Conservation (phyloP, 2,113 vertebrate species). For the Dasyprocta punctata region DNA sequence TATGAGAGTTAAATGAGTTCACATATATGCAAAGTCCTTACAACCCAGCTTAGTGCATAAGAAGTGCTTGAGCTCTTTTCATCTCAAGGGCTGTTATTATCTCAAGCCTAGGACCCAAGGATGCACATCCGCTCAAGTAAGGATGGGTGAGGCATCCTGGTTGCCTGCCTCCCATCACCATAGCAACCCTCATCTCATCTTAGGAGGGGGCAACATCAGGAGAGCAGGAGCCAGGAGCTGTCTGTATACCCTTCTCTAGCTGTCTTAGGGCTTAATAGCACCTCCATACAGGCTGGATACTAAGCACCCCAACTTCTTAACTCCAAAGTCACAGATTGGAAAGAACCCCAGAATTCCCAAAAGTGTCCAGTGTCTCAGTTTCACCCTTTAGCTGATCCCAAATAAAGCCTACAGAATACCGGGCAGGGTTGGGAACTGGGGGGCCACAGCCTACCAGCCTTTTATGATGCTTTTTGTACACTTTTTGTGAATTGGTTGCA, state of each 20-base stretch:
- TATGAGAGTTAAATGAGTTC: not conserved
- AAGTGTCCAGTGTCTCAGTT: not conserved
- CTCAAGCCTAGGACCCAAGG: not conserved
- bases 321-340: not conserved
- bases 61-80: not conserved
- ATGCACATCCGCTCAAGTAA: not conserved
- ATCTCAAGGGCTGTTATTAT: not conserved
- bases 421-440: not conserved
- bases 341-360: not conserved
- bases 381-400: not conserved
- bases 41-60: not conserved
- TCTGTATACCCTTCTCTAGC: not conserved
- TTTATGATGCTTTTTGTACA: not conserved
- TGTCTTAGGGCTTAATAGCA: not conserved
- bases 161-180: conserved; percentile 41
- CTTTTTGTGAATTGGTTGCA: not conserved
- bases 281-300: not conserved
- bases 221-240: not conserved
- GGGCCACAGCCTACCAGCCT: not conserved
- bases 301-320: not conserved
- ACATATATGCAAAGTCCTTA: not conserved
- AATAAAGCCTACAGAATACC: not conserved
- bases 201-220: not conserved
- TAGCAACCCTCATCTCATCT: conserved; percentile 46
- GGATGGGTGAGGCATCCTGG: not conserved